A percentile compares a stretch with the other conserved stretches of the same genome.
phyloP scores from a whole-genome alignment of 92 coral and sea anemone species.

The Heliopora coerulea region DNA sequence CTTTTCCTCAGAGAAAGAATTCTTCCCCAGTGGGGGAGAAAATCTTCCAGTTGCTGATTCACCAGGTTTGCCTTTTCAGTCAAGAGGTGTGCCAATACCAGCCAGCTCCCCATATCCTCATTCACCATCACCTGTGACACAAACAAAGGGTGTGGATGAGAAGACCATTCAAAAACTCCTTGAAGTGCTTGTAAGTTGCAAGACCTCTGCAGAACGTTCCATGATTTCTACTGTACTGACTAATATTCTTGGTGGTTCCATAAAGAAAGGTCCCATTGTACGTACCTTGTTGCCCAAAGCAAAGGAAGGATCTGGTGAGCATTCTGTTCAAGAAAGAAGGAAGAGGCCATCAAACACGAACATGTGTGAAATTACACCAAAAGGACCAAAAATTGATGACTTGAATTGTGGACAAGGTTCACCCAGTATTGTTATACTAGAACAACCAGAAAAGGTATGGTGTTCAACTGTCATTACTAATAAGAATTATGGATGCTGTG shows the following conservation, averaged over 20 bases:
- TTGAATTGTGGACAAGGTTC: conserved; percentile 25
- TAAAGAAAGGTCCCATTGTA: conserved; percentile 5
- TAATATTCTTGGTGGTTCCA: conserved; percentile 1
- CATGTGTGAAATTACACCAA: background rate
- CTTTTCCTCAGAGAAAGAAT: background rate
- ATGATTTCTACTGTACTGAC: conserved; percentile 30
- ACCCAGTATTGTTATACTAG: conserved; percentile 80
- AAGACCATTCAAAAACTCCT: conserved; percentile 22
- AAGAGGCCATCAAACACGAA: conserved; percentile 13
- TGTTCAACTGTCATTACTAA: too few relatives aligned
- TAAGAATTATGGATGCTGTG: too few relatives aligned
- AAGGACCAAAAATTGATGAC: conserved; percentile 1
- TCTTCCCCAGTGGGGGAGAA: background rate
- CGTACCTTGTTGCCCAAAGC: background rate
- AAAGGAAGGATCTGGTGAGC: background rate
- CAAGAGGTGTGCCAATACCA: background rate
- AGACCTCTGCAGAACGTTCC: conserved; percentile 6
- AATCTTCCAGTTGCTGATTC: background rate
- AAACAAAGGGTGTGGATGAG: conserved; percentile 14
- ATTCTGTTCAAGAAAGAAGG: background rate
- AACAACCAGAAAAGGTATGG: conserved; percentile 97
- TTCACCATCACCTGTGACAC: background rate
- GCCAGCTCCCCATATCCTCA: background rate
- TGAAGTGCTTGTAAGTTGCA: background rate
- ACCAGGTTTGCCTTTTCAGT: background rate